Base-by-base conservation (phyloP, 2,797 vertebrate species). In the Sternotherus odoratus region DNA sequence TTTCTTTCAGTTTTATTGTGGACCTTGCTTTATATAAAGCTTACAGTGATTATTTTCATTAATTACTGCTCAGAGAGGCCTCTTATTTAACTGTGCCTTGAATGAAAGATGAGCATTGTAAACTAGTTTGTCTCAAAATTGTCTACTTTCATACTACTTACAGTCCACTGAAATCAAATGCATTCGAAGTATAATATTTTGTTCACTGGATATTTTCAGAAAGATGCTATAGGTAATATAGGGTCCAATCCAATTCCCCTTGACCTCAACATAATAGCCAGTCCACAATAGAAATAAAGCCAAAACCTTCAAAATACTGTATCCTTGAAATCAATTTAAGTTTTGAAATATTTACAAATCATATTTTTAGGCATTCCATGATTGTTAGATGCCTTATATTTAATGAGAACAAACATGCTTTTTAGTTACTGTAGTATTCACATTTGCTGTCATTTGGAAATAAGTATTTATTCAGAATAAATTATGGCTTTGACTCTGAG, bases 31-130 rank as follows among this genome's bases (percentile, higher is more conserved):
- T 80, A 57, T 83, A 95, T 46, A 90, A 95, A 97, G 53, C 85
- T 77, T 86, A 84, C 82, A 33, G 30, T 33, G 56, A 16, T 24
- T 49, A 69, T 94, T 94, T 95, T 93, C 77, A 80, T 94, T 97
- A 97, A 92, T 92, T 91, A 93, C 93, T 87, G 94, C 92, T 91
- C 93, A 82, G 84, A 97, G 91, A 82, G 92, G 54, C 63, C 63
- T 69, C 63, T 69, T 26, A 60, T 77, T 83, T 86, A 84, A 57
- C 74, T 79, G 91, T 63, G 87, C 49, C 83, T 78, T 6, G 81
- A 69, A 87, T 7, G 86, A 92, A 90, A 69, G 72, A 92, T 88
- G 53, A 57, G 72, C 86, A 79, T 96, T 21, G 84, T 83, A 87
- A 94, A 95, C 93, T 79, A 23, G 0, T 83, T 95, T 88, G 53